Evolutionary conservation across 53 echinoderm and acorn worm genomes (phyloP).

Genomic region (Antedon mediterranea): DNA sequence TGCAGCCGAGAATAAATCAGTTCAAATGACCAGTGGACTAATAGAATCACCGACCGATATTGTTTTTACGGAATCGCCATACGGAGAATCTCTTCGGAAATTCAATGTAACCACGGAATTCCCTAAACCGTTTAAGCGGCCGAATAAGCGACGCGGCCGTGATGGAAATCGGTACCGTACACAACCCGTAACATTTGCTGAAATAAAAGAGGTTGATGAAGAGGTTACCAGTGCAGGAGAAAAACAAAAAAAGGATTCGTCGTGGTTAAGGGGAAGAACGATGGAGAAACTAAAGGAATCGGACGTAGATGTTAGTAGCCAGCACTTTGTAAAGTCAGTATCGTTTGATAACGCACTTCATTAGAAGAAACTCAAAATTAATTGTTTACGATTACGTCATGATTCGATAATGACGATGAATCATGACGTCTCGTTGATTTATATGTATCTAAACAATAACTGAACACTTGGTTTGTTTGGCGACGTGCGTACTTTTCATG

Average conservation of each 20-base stretch:
- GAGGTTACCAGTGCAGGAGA: neutral
- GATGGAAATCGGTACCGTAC: conserved; percentile 24
- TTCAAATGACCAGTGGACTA: neutral
- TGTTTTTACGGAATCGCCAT: conserved; percentile 17
- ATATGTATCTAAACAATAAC: too few species aligned
- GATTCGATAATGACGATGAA: too few species aligned
- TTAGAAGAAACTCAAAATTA: too few species aligned
- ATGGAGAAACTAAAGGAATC: neutral
- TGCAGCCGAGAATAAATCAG: neutral
- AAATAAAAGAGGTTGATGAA: conserved; percentile 37
- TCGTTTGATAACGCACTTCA: neutral
- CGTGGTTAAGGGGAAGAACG: neutral
- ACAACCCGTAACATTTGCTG: conserved; percentile 36
- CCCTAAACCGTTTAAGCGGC: conserved; percentile 26
- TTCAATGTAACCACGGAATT: conserved; percentile 30
- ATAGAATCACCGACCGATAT: neutral
- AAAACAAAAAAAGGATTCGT: neutral
- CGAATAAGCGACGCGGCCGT: conserved; percentile 20
- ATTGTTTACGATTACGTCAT: too few species aligned
- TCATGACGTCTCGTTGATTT: too few species aligned
- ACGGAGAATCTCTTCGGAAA: conserved; percentile 30
- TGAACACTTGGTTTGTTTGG: too few species aligned
- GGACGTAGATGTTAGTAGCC: neutral
- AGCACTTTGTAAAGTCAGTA: neutral
- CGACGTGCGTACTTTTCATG: too few species aligned